Evolutionary conservation across 2,113 vertebrate species (phyloP).

Genomic region (Gallinago undulata): DNA sequence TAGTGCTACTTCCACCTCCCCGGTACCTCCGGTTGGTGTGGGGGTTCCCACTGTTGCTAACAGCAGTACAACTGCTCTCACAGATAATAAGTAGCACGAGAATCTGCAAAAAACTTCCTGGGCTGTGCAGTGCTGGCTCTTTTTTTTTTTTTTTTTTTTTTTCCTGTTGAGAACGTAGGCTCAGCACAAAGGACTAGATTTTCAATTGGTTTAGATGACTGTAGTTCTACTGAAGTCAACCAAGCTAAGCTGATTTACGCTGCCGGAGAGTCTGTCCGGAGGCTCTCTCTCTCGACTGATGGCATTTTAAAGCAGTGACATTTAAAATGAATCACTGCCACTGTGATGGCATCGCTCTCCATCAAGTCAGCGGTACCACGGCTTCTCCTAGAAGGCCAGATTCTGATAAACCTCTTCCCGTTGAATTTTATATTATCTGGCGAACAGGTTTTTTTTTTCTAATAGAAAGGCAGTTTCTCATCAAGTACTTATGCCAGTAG

Average conservation of each 20-base stretch:
- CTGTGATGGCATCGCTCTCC: background rate
- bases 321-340: slow-evolving; percentile 37
- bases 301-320: slow-evolving; percentile 46
- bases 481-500: background rate
- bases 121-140: background rate
- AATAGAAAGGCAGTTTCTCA: background rate
- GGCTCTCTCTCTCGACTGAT: background rate
- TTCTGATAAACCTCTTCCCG: background rate
- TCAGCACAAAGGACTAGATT: background rate
- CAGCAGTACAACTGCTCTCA: background rate
- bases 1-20: background rate
- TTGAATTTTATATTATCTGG: background rate
- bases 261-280: background rate
- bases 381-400: background rate
- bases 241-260: slow-evolving; percentile 17
- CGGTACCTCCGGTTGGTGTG: background rate
- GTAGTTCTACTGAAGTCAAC: background rate
- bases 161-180: background rate
- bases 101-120: background rate
- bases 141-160: background rate
- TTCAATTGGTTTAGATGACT: slow-evolving; percentile 18
- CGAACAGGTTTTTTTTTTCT: background rate
- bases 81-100: background rate
- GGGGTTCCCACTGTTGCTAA: background rate
- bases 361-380: background rate